phyloP scores from a whole-genome alignment of 2,113 vertebrate genomes.

The Macheiramphus alcinus region DNA sequence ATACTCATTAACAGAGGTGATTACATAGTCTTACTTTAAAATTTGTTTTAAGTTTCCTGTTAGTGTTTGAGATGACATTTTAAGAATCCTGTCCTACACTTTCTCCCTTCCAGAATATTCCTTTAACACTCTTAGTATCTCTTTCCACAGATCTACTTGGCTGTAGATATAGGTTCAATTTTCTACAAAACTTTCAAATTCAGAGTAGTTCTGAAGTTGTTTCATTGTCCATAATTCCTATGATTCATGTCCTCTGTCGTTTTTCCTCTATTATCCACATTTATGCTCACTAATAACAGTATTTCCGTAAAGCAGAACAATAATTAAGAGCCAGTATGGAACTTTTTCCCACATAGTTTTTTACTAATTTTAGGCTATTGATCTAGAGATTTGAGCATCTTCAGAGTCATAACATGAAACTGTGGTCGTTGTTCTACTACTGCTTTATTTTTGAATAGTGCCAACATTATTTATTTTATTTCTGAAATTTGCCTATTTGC shows the following conservation, averaged over 20 bases:
- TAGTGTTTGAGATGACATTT: not conserved
- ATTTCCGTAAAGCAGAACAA: not conserved
- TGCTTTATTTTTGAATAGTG: not conserved
- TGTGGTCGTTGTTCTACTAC: not conserved
- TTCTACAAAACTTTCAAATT: not conserved
- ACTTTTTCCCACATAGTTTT: not conserved
- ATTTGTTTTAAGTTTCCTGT: not conserved
- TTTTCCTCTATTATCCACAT: not conserved
- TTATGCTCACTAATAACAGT: not conserved
- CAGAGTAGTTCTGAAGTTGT: not conserved
- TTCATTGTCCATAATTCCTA: not conserved
- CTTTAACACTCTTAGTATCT: not conserved
- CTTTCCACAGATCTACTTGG: not conserved
- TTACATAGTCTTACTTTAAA: not conserved
- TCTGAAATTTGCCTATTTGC: not conserved
- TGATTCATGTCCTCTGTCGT: not conserved
- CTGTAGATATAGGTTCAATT: not conserved
- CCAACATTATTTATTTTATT: not conserved
- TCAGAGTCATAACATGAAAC: not conserved
- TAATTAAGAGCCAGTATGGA: not conserved
- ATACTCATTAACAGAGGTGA: not conserved
- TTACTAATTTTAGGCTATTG: not conserved
- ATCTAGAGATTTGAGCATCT: not conserved
- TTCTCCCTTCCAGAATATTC: not conserved
- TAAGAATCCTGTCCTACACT: not conserved